A percentile compares a stretch with the other conserved stretches of the same genome.
Conservation (phyloP, 37 sponge, comb jelly and placozoan genomes). For the Halisarca cf. caerulea region DNA sequence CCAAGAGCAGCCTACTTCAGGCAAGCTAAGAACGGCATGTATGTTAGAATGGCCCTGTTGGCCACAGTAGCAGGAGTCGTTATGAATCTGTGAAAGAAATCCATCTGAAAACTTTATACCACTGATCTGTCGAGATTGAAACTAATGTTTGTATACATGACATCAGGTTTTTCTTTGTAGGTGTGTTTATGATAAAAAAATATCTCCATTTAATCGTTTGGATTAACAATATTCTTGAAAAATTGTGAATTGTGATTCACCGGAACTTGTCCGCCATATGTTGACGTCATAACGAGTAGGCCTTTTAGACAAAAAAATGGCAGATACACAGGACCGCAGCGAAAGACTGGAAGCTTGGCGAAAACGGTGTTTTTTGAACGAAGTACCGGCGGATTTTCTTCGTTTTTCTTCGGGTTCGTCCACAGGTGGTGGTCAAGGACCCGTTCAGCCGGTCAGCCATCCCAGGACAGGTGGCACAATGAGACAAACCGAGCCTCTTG, state of each 20-base stretch:
- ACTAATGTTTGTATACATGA: too few species aligned
- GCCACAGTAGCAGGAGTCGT: constrained; percentile 48
- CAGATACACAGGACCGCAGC: not conserved
- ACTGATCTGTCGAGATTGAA: too few species aligned
- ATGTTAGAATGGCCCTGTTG: constrained; percentile 95
- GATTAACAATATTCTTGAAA: too few species aligned
- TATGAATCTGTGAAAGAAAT: not conserved
- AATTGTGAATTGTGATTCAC: too few species aligned
- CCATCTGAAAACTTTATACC: too few species aligned
- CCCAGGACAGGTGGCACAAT: not conserved
- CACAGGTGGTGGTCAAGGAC: constrained; percentile 11
- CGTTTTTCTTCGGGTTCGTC: constrained; percentile 32
- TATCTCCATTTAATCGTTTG: too few species aligned
- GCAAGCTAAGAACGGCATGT: constrained; percentile 97
- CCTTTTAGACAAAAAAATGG: too few species aligned
- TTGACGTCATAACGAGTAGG: too few species aligned
- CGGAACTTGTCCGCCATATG: too few species aligned
- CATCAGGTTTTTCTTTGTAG: too few species aligned
- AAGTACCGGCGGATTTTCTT: constrained; percentile 83
- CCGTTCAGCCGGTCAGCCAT: constrained; percentile 21
- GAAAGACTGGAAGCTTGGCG: constrained; percentile 34
- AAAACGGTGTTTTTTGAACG: constrained; percentile 67
- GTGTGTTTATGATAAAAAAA: too few species aligned
- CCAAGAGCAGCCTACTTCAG: constrained; percentile 98
- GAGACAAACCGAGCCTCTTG: too few species aligned